Base-by-base conservation (phyloP, 2,797 vertebrate species). In the Fistularia tabacaria region DNA sequence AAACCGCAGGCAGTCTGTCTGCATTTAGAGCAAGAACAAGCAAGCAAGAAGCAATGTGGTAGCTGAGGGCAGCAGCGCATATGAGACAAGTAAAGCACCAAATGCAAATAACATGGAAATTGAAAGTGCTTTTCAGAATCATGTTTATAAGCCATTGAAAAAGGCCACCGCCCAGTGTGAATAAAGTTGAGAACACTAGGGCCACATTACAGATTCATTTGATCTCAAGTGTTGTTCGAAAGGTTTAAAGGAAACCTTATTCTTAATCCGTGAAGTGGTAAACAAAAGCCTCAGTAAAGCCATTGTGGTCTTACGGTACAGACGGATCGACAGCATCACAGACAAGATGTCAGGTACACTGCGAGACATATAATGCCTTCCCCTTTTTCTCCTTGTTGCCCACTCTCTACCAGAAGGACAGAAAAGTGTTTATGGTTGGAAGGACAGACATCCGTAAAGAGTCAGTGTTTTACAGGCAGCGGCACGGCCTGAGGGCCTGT, bases 381-480 rank as follows among this genome's bases (percentile, higher is more conserved):
- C 14, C 41, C 38, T 42, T 46, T 25, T 25, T 25, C 25, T 25
- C 25, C 5, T 25, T 25, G 25, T 25, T 25, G 25, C 51, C 45
- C 10, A 9, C 46, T 36, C 25, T 36, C 45, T 41, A 14, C 3
- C 38, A 70, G 65, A 67, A 79, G 77, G 80, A 75, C 77, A 71
- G 71, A 59, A 46, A 61, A 66, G 73, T 52, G 59, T 81, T 81
- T 79, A 76, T 51, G 59, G 72, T 37, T 62, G 54, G 56, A 73
- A 44, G 62, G 68, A 74, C 61, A 51, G 59, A 46, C 75, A 39
- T 66, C 80, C 66, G 81, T 82, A 84, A 87, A 84, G 71, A 74
- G 73, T 52, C 58, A n/a, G 57, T 62, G 62, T 69, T 86, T 85
- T 83, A 85, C 68, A 41, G 77, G 79, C 65, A 51, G 69, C 42